Evolutionary conservation across 2,113 vertebrate genomes (phyloP).

Genomic region (Odocoileus virginianus): DNA sequence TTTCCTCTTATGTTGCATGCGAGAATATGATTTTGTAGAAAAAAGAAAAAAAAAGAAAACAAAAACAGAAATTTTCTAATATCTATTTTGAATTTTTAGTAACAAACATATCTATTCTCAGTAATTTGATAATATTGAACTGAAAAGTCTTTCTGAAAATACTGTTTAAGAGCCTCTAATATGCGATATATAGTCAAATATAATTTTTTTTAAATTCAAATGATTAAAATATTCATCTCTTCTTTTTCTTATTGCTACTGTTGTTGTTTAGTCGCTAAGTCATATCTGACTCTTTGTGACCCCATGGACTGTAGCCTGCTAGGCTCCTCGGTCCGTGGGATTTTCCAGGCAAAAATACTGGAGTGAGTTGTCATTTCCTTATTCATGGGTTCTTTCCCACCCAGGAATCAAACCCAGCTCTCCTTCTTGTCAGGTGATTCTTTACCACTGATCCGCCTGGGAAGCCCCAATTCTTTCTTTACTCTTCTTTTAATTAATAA

Average conservation of each 20-base stretch:
- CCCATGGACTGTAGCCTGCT: neutral
- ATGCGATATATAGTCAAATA: neutral
- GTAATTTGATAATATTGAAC: neutral
- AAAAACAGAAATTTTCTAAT: neutral
- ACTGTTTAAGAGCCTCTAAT: neutral
- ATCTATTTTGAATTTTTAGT: neutral
- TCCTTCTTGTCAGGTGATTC: neutral
- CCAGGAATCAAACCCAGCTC: neutral
- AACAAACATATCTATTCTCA: neutral
- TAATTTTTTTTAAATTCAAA: neutral
- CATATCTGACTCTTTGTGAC: neutral
- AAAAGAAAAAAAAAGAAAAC: neutral
- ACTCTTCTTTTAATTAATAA: neutral
- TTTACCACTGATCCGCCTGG: neutral
- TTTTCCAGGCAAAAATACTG: neutral
- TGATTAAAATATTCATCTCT: neutral
- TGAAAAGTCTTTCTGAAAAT: neutral
- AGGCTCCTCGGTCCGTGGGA: fast-evolving
- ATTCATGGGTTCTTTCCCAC: neutral
- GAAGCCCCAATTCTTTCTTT: neutral
- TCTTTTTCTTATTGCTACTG: neutral
- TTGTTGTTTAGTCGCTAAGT: neutral
- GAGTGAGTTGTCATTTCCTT: neutral
- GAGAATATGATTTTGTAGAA: neutral
- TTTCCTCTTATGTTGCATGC: neutral